A percentile compares a stretch with the other conserved stretches of the same genome.
Evolutionary conservation across 2,888 invertebrate species (phyloP).

Genomic region (Eilema caniola): DNA sequence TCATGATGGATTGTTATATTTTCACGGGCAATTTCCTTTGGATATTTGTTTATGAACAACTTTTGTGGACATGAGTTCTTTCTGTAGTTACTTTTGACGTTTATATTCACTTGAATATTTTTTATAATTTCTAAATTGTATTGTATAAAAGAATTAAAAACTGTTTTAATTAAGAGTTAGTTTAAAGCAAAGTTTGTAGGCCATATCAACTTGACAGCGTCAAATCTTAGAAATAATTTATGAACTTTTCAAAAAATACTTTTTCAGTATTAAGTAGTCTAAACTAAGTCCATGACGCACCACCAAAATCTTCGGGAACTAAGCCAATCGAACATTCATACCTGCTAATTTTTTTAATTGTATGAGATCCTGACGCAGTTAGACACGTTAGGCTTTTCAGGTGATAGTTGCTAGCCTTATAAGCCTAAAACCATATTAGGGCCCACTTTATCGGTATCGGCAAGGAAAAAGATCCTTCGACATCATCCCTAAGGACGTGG

Average conservation of each 20-base stretch:
- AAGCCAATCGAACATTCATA: no score
- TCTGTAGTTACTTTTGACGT: constrained; percentile 24
- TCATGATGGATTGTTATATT: constrained; percentile 78
- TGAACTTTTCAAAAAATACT: background rate
- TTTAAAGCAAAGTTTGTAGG: no score
- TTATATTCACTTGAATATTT: background rate
- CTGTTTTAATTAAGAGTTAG: background rate
- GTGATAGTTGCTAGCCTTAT: no score
- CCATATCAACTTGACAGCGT: constrained; percentile 5
- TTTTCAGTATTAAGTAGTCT: no score
- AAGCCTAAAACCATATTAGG: no score
- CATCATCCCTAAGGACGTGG: no score
- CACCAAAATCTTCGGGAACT: background rate
- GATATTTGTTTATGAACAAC: constrained; percentile 51
- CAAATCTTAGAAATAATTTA: constrained; percentile 10
- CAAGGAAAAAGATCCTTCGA: no score
- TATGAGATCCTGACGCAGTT: no score
- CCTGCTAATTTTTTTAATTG: no score
- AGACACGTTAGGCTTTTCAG: no score
- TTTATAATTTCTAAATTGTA: no score
- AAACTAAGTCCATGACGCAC: background rate
- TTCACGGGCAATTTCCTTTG: constrained; percentile 64
- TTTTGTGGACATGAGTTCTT: constrained; percentile 41
- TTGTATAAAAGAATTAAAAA: background rate
- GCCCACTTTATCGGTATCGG: no score